Conservation (phyloP, 2,888 invertebrate species). For the Rutpela maculata region DNA sequence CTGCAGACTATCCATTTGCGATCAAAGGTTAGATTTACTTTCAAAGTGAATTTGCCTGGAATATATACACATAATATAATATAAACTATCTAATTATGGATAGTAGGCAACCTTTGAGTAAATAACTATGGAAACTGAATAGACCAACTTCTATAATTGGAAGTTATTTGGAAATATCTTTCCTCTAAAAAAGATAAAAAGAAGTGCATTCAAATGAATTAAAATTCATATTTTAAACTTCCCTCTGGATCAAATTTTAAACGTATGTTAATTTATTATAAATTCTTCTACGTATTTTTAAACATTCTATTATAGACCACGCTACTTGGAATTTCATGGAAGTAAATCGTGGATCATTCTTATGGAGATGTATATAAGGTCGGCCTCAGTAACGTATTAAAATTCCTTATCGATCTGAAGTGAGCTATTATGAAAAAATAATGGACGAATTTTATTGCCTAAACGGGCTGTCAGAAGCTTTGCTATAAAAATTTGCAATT, state of each 20-base stretch:
- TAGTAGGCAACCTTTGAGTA: background rate
- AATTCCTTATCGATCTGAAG: too few relatives aligned
- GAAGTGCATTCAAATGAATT: background rate
- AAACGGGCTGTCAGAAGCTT: too few relatives aligned
- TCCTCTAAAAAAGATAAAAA: background rate
- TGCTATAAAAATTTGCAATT: too few relatives aligned
- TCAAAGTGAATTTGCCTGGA: background rate
- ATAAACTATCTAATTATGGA: background rate
- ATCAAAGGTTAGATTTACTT: background rate
- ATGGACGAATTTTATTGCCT: too few relatives aligned
- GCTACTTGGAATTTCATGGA: too few relatives aligned
- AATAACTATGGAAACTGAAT: background rate
- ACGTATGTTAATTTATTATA: background rate
- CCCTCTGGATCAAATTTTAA: background rate
- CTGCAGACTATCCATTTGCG: background rate
- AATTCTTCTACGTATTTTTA: background rate
- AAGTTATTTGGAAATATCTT: background rate
- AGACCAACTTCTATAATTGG: background rate
- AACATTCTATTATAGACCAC: too few relatives aligned
- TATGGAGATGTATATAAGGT: too few relatives aligned
- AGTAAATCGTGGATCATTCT: too few relatives aligned
- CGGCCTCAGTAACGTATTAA: too few relatives aligned
- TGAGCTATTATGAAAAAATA: too few relatives aligned
- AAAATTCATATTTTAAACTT: background rate
- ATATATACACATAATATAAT: background rate